Conservation (phyloP, 1,140 invertebrate species). For the Drosophila arawakana region DNA sequence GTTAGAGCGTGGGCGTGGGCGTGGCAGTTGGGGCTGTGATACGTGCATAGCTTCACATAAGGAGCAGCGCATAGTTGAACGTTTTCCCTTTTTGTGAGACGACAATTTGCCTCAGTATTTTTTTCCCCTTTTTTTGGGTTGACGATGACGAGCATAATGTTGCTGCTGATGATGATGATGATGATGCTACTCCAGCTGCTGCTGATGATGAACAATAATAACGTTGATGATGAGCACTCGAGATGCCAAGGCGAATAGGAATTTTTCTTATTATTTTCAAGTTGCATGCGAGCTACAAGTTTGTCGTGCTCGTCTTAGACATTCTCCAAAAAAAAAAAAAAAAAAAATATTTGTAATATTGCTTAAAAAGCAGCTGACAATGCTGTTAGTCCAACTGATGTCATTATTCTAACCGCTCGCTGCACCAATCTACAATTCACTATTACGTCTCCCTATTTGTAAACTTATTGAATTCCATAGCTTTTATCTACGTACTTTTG, state of each 20-base stretch:
- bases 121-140: background rate
- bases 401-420: slow-evolving; percentile 69
- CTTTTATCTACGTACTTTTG: no score
- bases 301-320: background rate
- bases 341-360: slow-evolving; percentile 34
- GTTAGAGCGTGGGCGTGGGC: background rate
- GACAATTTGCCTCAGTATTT: background rate
- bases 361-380: slow-evolving; percentile 7
- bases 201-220: background rate
- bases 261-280: slow-evolving; percentile 74
- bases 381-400: slow-evolving; percentile 46
- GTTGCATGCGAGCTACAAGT: slow-evolving; percentile 55
- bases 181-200: background rate
- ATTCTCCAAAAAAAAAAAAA: background rate
- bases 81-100: slow-evolving; percentile 35
- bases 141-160: slow-evolving; percentile 32
- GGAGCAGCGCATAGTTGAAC: slow-evolving; percentile 59
- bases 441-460: background rate
- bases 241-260: slow-evolving; percentile 74
- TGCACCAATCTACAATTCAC: slow-evolving; percentile 67
- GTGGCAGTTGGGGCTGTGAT: background rate
- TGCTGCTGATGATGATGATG: slow-evolving; percentile 11
- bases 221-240: slow-evolving; percentile 32
- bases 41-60: slow-evolving; percentile 11
- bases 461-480: no score